Evolutionary conservation across 92 coral and sea anemone genomes (phyloP).

Genomic region (Virgularia gustaviana): DNA sequence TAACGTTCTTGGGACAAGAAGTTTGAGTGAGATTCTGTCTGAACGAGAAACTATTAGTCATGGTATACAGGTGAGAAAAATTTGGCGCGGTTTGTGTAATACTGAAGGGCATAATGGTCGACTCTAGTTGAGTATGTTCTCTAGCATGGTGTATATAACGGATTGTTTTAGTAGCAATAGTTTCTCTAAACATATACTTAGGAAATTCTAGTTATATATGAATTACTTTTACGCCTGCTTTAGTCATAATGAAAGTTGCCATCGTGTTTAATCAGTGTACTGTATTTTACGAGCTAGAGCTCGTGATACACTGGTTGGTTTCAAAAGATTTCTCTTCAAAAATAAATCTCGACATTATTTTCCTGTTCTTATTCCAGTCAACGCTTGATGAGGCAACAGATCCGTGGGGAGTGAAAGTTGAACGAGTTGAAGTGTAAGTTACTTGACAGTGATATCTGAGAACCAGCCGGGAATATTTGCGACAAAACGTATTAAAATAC

Average conservation of each 20-base stretch:
- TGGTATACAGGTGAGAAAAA: constrained; percentile 62
- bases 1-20: constrained; percentile 85
- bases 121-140: not conserved
- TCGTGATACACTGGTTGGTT: too few species aligned
- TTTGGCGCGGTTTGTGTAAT: not conserved
- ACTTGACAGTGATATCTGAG: not conserved
- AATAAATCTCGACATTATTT: too few species aligned
- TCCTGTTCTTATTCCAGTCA: constrained; percentile 32
- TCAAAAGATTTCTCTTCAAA: too few species aligned
- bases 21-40: constrained; percentile 75
- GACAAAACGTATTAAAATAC: not conserved
- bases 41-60: constrained; percentile 84
- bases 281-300: too few species aligned
- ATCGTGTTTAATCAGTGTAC: too few species aligned
- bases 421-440: constrained; percentile 86
- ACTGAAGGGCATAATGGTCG: not conserved
- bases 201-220: not conserved
- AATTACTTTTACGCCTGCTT: too few species aligned
- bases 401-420: constrained; percentile 90
- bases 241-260: too few species aligned
- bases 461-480: not conserved
- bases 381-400: constrained; percentile 83
- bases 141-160: not conserved
- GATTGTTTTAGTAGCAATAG: not conserved
- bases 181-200: not conserved